phyloP scores from a whole-genome alignment of 2,797 vertebrate genomes.

The Microhierax caerulescens region DNA sequence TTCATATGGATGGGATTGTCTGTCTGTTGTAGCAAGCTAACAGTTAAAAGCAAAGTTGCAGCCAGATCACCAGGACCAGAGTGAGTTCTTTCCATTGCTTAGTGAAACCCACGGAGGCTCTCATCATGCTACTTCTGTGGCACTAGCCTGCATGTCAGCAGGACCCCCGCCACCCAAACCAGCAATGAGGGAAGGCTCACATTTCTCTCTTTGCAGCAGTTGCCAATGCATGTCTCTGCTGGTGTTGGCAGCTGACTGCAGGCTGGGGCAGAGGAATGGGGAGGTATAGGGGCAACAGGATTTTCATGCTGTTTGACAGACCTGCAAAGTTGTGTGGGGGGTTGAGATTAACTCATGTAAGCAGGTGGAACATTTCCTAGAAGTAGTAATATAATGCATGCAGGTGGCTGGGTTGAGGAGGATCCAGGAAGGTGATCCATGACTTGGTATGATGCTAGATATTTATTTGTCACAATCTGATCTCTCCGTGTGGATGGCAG shows the following conservation, averaged over 20 bases:
- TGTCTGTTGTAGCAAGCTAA: neutral
- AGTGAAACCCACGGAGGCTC: neutral
- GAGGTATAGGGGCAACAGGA: neutral
- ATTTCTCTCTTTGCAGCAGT: slow-evolving; percentile 1
- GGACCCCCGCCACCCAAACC: neutral
- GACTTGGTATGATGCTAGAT: neutral
- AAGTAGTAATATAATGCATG: neutral
- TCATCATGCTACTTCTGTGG: neutral
- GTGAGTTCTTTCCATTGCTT: neutral
- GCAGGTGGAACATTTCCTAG: neutral
- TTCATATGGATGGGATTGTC: neutral
- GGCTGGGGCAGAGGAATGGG: neutral
- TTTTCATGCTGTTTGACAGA: slow-evolving; percentile 1
- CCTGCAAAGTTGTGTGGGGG: neutral
- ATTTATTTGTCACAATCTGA: neutral
- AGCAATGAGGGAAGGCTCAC: neutral
- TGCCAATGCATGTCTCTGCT: neutral
- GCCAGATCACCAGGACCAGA: neutral
- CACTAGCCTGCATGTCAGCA: neutral
- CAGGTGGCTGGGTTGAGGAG: neutral
- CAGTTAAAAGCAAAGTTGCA: neutral
- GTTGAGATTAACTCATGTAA: neutral
- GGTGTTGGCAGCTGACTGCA: slow-evolving; percentile 21
- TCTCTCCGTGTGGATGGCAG: neutral
- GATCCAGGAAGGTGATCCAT: neutral